phyloP scores from a whole-genome alignment of 2,797 vertebrate genomes.

The Thamnophis elegans region DNA sequence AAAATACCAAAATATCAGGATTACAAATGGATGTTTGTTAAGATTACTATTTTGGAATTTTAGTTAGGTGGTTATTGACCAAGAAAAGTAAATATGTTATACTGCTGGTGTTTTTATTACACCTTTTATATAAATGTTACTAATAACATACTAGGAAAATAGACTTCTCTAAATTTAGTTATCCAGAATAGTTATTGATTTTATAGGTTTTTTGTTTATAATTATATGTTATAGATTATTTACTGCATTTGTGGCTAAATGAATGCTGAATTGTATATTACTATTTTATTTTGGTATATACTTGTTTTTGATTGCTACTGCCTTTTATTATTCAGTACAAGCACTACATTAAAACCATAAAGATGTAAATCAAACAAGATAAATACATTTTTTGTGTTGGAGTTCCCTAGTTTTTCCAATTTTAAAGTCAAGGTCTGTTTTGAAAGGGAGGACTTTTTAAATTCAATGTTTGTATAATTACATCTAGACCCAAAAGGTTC shows the following conservation, averaged over 20 bases:
- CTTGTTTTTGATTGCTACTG: background rate
- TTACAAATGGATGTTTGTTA: background rate
- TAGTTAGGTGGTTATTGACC: background rate
- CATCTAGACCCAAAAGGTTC: background rate
- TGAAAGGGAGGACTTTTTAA: background rate
- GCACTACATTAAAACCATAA: background rate
- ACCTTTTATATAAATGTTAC: background rate
- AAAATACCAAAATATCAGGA: background rate
- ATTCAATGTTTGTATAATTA: background rate
- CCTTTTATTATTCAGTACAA: background rate
- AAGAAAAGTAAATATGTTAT: background rate
- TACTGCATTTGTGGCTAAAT: background rate
- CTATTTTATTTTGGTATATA: background rate
- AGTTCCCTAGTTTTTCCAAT: background rate
- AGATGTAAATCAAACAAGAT: background rate
- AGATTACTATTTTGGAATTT: background rate
- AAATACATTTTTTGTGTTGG: background rate
- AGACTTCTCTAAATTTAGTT: background rate
- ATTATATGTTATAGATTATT: background rate
- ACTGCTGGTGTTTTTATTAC: background rate
- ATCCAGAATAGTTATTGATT: background rate
- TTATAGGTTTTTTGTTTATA: background rate
- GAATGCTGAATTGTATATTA: background rate
- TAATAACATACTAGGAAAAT: background rate
- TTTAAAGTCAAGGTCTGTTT: background rate